A percentile compares a stretch with the other conserved stretches of the same genome.
These are phyloP conservation scores for Xiphophorus maculatus DNA, from an alignment of 2,113 vertebrate genomes.

Conservation along the genomic window DNA sequence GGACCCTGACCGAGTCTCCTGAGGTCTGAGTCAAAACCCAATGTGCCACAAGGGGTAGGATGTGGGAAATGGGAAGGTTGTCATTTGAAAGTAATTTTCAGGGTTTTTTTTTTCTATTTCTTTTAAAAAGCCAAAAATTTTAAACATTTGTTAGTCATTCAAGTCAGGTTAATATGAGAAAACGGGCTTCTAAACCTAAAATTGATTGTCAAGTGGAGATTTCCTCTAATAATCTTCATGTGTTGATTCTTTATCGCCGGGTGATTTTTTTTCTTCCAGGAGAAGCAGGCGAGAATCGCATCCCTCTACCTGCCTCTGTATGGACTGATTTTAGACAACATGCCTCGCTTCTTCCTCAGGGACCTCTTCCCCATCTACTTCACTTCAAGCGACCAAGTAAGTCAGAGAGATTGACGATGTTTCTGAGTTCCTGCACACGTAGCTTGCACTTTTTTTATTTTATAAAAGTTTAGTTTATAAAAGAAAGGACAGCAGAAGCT, in stretches of 20 bases:
- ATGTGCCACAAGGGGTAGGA: slow-evolving; percentile 19
- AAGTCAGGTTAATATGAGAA: not conserved
- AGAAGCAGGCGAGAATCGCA: slow-evolving; percentile 93
- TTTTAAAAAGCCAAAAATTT: not conserved
- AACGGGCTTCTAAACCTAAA: not conserved
- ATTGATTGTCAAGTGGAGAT: not conserved
- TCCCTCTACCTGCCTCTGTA: slow-evolving; percentile 96
- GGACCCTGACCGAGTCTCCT: not conserved
- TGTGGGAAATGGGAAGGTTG: not conserved
- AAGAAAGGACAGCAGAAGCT: not conserved
- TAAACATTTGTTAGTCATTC: not conserved
- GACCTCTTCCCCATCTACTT: slow-evolving; percentile 92
- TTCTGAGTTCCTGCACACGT: not conserved
- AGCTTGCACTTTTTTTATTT: not conserved
- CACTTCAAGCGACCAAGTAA: slow-evolving; percentile 93
- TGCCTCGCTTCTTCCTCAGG: slow-evolving; percentile 96
- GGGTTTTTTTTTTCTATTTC: not conserved
- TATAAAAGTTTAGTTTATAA: not conserved
- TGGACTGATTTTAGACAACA: slow-evolving; percentile 97
- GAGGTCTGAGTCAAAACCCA: slow-evolving; percentile 9
- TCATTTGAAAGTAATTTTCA: too few relatives aligned
- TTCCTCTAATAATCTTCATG: not conserved
- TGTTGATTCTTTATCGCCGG: not conserved
- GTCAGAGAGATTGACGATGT: not conserved
- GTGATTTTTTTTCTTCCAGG: slow-evolving; percentile 73